Evolutionary conservation across 2,797 vertebrate genomes (phyloP).

Genomic region (Siniperca obscura): DNA sequence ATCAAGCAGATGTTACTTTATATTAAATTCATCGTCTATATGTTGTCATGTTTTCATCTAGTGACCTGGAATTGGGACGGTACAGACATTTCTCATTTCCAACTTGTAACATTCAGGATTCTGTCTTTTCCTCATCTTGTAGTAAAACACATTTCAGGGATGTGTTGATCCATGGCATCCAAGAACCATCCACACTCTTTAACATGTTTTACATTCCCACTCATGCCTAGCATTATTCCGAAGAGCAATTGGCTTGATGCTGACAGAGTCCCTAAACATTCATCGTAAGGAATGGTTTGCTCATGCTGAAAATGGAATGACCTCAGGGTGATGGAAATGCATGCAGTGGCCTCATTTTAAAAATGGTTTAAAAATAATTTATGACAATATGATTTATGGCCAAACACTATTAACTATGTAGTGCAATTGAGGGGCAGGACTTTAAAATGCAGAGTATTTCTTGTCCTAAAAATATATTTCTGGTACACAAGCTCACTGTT

Average conservation of each 20-base stretch:
- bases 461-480: conserved; percentile 21
- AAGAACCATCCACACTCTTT: conserved; percentile 56
- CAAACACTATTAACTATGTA: conserved; percentile 42
- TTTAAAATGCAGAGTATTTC: conserved; percentile 15
- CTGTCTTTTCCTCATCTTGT: conserved; percentile 41
- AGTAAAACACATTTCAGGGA: conserved; percentile 58
- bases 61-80: conserved; percentile 37
- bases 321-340: conserved; percentile 44
- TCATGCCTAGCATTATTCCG: conserved; percentile 53
- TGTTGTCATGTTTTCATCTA: conserved; percentile 29
- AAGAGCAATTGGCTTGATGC: conserved; percentile 48
- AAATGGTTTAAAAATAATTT: conserved; percentile 55
- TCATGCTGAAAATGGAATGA: conserved; percentile 47
- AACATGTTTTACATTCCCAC: conserved; percentile 74
- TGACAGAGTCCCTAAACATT: conserved; percentile 75
- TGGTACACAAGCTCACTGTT: background rate
- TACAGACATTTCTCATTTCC: conserved; percentile 28
- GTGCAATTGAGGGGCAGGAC: conserved; percentile 2
- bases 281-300: conserved; percentile 47
- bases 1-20: background rate
- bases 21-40: background rate
- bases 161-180: conserved; percentile 65
- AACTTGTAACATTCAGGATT: conserved; percentile 44
- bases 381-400: conserved; percentile 50
- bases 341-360: conserved; percentile 51